Percentiles rank a stretch among this genome's conserved stretches.
These are phyloP conservation scores for Eulemur mongoz DNA, from an alignment of 2,797 vertebrate genomes.

Conservation along the genomic window DNA sequence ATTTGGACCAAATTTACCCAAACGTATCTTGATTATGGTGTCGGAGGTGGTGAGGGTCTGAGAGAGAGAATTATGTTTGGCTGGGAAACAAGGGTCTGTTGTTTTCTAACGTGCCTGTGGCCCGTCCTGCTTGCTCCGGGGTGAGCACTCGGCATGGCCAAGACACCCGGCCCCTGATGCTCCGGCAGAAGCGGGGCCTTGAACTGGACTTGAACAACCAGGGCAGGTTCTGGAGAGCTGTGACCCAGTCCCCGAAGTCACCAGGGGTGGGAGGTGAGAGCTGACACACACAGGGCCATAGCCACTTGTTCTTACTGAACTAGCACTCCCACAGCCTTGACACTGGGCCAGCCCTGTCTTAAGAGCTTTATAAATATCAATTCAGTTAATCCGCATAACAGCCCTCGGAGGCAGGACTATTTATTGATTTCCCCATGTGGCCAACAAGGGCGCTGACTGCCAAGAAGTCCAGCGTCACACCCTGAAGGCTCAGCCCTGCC, in stretches of 20 bases:
- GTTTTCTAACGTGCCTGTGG: neutral
- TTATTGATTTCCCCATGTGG: neutral
- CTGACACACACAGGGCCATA: neutral
- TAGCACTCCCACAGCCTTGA: rapidly evolving
- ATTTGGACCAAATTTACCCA: neutral
- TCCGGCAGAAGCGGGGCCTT: neutral
- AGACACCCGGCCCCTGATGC: rapidly evolving
- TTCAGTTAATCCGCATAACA: neutral
- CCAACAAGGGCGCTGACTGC: neutral
- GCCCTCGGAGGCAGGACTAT: neutral
- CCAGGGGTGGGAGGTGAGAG: neutral
- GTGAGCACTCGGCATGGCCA: rapidly evolving
- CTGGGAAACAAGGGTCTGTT: neutral
- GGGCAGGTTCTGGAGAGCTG: neutral
- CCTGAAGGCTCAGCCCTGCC: neutral
- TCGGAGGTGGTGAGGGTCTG: neutral
- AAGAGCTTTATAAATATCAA: neutral
- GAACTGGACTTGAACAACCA: neutral
- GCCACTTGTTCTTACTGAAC: neutral
- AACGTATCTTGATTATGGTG: rapidly evolving
- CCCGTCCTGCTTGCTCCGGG: rapidly evolving
- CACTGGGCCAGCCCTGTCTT: neutral
- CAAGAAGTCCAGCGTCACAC: neutral
- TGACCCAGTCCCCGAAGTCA: neutral
- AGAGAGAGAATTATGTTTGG: neutral